Conservation (phyloP, 2,888 invertebrate genomes). For the Formica aserva region DNA sequence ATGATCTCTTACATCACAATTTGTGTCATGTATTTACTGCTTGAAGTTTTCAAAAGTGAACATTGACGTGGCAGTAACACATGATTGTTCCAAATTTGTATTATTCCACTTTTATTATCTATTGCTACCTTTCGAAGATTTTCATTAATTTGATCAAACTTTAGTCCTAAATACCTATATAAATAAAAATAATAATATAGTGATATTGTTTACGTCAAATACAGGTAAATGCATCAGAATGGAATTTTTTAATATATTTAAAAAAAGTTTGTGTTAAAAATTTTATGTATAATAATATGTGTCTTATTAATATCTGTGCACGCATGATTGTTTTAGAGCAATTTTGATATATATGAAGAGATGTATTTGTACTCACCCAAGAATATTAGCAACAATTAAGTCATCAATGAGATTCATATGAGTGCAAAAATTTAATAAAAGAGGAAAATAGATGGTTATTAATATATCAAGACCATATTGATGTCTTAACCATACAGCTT, state of each 20-base stretch:
- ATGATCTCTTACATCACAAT: background rate
- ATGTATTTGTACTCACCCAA: background rate
- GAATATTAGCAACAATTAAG: background rate
- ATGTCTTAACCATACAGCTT: background rate
- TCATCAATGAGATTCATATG: background rate
- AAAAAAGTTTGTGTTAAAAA: background rate
- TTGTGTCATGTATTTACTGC: background rate
- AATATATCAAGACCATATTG: background rate
- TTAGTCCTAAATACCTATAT: background rate
- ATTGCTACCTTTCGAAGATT: background rate
- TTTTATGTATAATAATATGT: background rate
- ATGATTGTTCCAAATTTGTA: background rate
- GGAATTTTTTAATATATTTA: background rate
- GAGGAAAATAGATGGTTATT: background rate
- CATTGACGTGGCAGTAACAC: background rate
- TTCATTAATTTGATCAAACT: slow-evolving; percentile 8
- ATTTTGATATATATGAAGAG: background rate
- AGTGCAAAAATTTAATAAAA: background rate
- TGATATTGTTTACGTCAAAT: no score
- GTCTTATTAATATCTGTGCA: background rate
- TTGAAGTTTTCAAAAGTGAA: background rate
- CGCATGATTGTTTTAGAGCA: background rate
- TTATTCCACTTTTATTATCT: background rate
- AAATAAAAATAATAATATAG: background rate
- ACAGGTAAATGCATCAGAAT: background rate